Conservation (phyloP, 2,888 invertebrate genomes). For the Byasa hedistus region DNA sequence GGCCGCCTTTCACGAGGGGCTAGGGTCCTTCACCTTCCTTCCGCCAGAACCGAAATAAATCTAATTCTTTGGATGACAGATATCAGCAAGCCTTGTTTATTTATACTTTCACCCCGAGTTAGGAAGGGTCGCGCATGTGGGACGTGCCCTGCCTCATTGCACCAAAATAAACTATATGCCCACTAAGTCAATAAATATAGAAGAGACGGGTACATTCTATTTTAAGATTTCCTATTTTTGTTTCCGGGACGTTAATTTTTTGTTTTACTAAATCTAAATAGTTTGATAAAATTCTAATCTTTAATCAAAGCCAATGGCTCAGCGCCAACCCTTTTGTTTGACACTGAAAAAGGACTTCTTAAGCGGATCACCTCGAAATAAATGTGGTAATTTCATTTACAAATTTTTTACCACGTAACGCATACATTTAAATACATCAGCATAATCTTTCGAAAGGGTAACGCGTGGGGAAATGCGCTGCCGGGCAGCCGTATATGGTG, state of each 20-base stretch:
- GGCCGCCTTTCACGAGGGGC: constrained; percentile 51
- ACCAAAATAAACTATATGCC: constrained; percentile 72
- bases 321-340: constrained; percentile 32
- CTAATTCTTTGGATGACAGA: constrained; percentile 78
- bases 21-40: constrained; percentile 75
- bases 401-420: constrained; percentile 50
- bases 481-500: constrained; percentile 45
- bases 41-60: constrained; percentile 74
- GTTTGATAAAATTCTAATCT: background rate
- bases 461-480: constrained; percentile 55
- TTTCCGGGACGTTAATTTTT: constrained; percentile 9
- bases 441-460: constrained; percentile 58
- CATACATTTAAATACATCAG: constrained; percentile 72
- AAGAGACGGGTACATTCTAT: constrained; percentile 36
- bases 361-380: constrained; percentile 60
- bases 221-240: constrained; percentile 15
- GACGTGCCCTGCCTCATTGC: constrained; percentile 55
- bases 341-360: constrained; percentile 63
- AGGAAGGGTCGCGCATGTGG: constrained; percentile 70
- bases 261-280: too few relatives aligned
- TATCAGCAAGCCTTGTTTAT: constrained; percentile 79
- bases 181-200: constrained; percentile 59
- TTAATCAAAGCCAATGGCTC: constrained; percentile 6
- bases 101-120: constrained; percentile 72
- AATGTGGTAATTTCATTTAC: constrained; percentile 70